phyloP scores from a whole-genome alignment of 2,888 invertebrate species.

The Bembecia ichneumoniformis region DNA sequence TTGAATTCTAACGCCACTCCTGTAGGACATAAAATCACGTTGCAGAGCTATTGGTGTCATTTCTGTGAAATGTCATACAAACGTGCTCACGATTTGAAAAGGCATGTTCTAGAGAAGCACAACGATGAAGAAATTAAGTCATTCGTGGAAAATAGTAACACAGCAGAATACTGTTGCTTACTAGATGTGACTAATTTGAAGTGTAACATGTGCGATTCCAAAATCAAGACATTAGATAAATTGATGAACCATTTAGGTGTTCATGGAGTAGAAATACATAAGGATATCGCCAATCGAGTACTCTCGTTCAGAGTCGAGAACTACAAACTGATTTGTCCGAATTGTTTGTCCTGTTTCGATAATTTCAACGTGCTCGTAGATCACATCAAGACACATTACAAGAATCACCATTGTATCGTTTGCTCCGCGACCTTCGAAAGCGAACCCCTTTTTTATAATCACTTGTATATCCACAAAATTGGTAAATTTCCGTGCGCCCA shows the following conservation, averaged over 20 bases:
- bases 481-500: conserved; percentile 19
- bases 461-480: conserved; percentile 15
- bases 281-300: conserved; percentile 44
- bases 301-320: conserved; percentile 29
- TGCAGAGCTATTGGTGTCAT: conserved; percentile 1
- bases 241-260: conserved; percentile 39
- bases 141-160: conserved; percentile 14
- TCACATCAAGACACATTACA: conserved; percentile 2
- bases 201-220: conserved; percentile 32
- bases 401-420: conserved; percentile 2
- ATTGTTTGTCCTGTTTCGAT: conserved; percentile 19
- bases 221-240: conserved; percentile 26
- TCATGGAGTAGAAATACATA: conserved; percentile 34
- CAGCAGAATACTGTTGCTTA: conserved; percentile 39
- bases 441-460: conserved; percentile 15
- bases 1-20: conserved; percentile 26
- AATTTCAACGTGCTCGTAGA: conserved; percentile 15
- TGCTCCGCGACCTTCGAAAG: conserved; percentile 21
- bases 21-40: conserved; percentile 1
- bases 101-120: conserved; percentile 1
- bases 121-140: conserved; percentile 9
- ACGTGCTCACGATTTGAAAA: neutral
- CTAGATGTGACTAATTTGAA: conserved; percentile 39
- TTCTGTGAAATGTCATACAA: neutral
- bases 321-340: conserved; percentile 21